Evolutionary conservation across 2,888 invertebrate species (phyloP).

Genomic region (Dryomyza anilis): DNA sequence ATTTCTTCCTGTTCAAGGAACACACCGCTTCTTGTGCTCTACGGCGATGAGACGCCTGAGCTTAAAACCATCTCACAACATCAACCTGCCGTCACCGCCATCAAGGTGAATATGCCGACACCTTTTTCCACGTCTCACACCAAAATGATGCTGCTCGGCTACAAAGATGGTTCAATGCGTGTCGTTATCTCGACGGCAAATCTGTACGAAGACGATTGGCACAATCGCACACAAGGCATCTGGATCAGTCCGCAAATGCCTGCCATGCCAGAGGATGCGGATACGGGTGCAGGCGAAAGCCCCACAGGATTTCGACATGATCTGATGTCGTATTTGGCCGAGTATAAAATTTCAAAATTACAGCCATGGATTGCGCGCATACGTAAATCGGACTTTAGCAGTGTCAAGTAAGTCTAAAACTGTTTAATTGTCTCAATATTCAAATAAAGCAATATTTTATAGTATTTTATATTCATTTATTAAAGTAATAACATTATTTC

Average conservation of each 20-base stretch:
- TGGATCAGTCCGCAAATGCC: slow-evolving; percentile 89
- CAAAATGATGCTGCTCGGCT: slow-evolving; percentile 87
- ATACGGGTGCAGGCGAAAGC: slow-evolving; percentile 73
- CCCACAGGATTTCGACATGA: slow-evolving; percentile 81
- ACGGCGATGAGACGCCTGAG: slow-evolving; percentile 75
- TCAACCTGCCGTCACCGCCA: slow-evolving; percentile 70
- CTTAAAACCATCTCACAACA: slow-evolving; percentile 65
- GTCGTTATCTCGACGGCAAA: slow-evolving; percentile 92
- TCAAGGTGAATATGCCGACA: slow-evolving; percentile 74
- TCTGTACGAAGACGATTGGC: slow-evolving; percentile 90
- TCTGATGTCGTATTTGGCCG: slow-evolving; percentile 75
- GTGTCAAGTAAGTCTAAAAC: slow-evolving; percentile 70
- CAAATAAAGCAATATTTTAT: neutral
- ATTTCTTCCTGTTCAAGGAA: slow-evolving; percentile 62
- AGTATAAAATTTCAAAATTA: slow-evolving; percentile 73
- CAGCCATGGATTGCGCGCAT: slow-evolving; percentile 77
- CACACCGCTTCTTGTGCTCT: slow-evolving; percentile 75
- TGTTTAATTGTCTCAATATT: neutral
- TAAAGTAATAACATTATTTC: slow-evolving; percentile 8
- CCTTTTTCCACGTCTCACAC: slow-evolving; percentile 88
- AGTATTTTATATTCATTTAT: neutral
- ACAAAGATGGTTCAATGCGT: slow-evolving; percentile 79
- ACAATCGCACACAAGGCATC: slow-evolving; percentile 90
- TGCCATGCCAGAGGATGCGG: slow-evolving; percentile 64
- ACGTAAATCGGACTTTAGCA: slow-evolving; percentile 79